Base-by-base conservation (phyloP, 1,140 invertebrate genomes). In the Bombus superbus region DNA sequence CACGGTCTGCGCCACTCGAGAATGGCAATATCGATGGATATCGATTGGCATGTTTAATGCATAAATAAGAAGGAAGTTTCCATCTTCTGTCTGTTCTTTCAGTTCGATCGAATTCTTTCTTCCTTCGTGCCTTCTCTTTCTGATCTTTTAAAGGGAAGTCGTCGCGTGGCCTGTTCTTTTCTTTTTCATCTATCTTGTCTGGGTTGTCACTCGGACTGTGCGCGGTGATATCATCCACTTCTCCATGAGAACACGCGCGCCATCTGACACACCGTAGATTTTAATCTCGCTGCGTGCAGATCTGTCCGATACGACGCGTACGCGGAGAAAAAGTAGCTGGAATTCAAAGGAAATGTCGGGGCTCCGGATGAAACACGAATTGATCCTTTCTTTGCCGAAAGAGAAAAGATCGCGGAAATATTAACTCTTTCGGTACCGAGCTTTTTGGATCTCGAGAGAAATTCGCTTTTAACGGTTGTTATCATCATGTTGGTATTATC, bases 1-100 rank as follows among this genome's bases (percentile, higher is more conserved):
- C 81, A 88, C 72, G 74, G 57, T 57, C 44, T 53, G 74, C 79
- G 68, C 71, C 69, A 71, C 75, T 74, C 75, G 64, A 66, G 72
- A 88, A 81, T 81, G 74, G 77, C 83, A 90, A 91, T 92, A 92
- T 92, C 91, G 89, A 84, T 86, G 81, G 68, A 69, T 79, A 84
- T 84, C 83, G 83, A 84, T 88, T 85, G 86, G 66, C 81, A 79
- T 80, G 79, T 87, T 89, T 89, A 80, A 87, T 90, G 90, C 88
- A 91, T 91, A 92, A 92, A 92, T 91, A 91, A 90, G 87, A 75
- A 59, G 53, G 87, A 75, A 40, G 28, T 25, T 76, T 53, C 62
- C 3, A n/a, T 82, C 42, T 68, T 57, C 62, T 28, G 1, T 10
- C 10, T n/a, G 28, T n/a, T 62, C 59, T 62, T 62, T 62, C 59